Evolutionary conservation across 2,888 invertebrate genomes (phyloP), one percentile per base, ranked within the genome.

Genomic region (Eupithecia subfuscata): DNA sequence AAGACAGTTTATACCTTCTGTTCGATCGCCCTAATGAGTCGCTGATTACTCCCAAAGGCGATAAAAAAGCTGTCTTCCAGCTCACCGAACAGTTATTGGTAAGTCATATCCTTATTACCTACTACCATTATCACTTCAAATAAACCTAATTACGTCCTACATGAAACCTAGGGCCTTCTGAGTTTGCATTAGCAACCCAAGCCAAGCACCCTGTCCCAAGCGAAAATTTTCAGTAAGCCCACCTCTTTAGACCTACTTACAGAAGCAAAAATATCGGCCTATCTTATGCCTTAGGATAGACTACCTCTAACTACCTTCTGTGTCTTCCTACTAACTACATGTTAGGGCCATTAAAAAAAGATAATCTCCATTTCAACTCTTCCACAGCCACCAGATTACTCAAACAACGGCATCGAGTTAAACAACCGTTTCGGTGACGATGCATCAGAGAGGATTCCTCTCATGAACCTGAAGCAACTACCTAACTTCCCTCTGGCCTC

Each of bases 21-120:
- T 96, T 96, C 83, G 96, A 96, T 84, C 95, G 96, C 45, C 96
- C 96, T 0, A 90, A 92, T 48, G 96, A 96, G 85, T 95, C 96
- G 0, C 86, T 96, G 74, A 95, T 96, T 79, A 94, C 96, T 30
- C 96, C 96, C 0, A 96, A 96, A 84, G 96, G 96, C 18, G 96
- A 96, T 0, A 83, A 94, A 0, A 95, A 95, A 77, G 91, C 95
- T 25, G 90, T 96, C 18, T 97, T 97, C 80, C 95, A 96, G 79
- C 94, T 97, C 8, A 96, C 96, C 0, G 88, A 95, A 71, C 90
- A 95, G 78, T 95, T 96, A 82, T 86, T 97, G 95, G 97, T 97
- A 91, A 96, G 96, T 92, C 45, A 25, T 16, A 22, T 18, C 22
- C 25, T 43, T 64, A 60, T 8, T 63, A 16, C 2, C 1, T 14